A percentile compares a stretch with the other conserved stretches of the same genome.
phyloP scores from a whole-genome alignment of 2,113 vertebrate genomes.

The Datnioides undecimradiatus region DNA sequence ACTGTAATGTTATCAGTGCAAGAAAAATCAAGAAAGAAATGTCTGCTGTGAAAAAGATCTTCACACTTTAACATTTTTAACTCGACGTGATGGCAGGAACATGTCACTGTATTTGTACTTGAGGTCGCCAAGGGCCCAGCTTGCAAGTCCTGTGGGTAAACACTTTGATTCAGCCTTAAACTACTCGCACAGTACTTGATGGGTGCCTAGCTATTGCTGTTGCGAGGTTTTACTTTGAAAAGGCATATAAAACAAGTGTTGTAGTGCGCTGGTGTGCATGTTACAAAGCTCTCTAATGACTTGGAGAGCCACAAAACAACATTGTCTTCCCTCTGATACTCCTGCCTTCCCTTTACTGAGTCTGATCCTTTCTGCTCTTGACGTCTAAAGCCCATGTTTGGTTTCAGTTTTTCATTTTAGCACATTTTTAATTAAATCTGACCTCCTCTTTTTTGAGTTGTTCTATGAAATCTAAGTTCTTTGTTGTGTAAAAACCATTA shows the following conservation, averaged over 20 bases:
- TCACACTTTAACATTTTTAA: background rate
- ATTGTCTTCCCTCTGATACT: background rate
- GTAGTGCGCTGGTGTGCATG: background rate
- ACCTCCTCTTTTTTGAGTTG: background rate
- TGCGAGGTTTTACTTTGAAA: background rate
- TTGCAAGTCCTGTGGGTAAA: background rate
- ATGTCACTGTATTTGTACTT: background rate
- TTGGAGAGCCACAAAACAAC: background rate
- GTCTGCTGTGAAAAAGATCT: background rate
- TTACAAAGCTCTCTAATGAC: background rate
- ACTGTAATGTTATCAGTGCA: background rate
- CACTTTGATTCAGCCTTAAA: background rate
- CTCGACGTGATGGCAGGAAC: background rate
- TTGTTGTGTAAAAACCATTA: background rate
- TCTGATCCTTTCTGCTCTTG: background rate
- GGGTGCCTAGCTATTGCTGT: too few relatives aligned
- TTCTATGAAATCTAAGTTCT: background rate
- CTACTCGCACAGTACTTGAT: background rate
- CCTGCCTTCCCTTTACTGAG: background rate
- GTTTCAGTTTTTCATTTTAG: background rate
- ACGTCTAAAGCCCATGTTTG: background rate
- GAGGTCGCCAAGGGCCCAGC: background rate
- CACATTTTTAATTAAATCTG: background rate
- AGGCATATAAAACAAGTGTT: background rate
- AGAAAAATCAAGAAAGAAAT: too few relatives aligned